Conservation (phyloP, 2,113 vertebrate genomes). For the Corvus hawaiiensis region DNA sequence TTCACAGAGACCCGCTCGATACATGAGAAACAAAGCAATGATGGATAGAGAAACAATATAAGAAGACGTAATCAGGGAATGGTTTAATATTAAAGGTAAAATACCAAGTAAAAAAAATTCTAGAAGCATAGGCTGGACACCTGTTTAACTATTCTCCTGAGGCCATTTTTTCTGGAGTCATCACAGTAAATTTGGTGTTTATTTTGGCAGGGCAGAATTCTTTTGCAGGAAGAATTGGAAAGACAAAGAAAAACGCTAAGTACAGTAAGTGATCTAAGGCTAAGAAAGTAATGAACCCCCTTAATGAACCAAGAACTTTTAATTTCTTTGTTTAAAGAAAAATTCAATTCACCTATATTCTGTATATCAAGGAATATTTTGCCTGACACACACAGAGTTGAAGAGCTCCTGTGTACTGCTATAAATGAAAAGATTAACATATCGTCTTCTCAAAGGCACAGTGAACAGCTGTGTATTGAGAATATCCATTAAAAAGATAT, state of each 20-base stretch:
- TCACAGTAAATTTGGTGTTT: not conserved
- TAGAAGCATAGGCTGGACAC: not conserved
- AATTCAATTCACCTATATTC: not conserved
- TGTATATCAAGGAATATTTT: not conserved
- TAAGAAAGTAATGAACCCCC: not conserved
- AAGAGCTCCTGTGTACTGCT: not conserved
- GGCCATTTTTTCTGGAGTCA: not conserved
- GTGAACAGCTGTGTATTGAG: not conserved
- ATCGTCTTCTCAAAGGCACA: not conserved
- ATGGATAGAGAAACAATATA: not conserved
- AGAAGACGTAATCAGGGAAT: not conserved
- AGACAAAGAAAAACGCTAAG: not conserved
- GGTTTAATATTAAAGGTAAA: not conserved
- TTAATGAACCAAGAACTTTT: not conserved
- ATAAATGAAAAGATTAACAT: not conserved
- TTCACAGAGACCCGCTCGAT: not conserved
- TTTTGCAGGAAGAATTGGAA: not conserved
- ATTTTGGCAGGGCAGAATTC: not conserved
- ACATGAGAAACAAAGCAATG: not conserved
- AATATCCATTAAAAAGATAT: constrained; percentile 8
- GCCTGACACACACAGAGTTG: not conserved
- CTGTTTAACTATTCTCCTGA: not conserved
- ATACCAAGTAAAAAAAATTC: not conserved
- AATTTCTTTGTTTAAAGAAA: not conserved
- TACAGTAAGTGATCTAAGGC: not conserved